phyloP scores from a whole-genome alignment of 2,888 invertebrate genomes.

The Drosophila subquinaria region DNA sequence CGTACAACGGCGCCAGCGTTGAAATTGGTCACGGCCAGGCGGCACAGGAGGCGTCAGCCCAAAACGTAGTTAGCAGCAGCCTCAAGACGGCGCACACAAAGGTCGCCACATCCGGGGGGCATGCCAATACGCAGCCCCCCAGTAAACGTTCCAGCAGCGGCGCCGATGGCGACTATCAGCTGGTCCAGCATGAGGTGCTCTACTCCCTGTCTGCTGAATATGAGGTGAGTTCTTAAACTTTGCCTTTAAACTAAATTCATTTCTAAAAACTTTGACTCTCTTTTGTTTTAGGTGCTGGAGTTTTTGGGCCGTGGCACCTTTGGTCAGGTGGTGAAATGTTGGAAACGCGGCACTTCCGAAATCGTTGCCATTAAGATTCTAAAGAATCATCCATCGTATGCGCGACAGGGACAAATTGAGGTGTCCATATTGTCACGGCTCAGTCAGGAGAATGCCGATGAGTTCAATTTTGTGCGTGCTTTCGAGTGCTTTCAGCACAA shows the following conservation, averaged over 20 bases:
- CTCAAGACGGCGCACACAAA: conserved; percentile 86
- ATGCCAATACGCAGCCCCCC: conserved; percentile 87
- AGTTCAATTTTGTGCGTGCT: conserved; percentile 99
- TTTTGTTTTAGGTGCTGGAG: conserved; percentile 92
- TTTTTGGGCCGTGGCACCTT: conserved; percentile 99
- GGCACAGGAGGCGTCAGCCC: conserved; percentile 39
- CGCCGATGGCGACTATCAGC: conserved; percentile 98
- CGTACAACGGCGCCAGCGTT: conserved; percentile 69
- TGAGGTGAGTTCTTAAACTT: conserved; percentile 83
- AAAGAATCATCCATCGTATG: conserved; percentile 99
- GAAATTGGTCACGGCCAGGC: conserved; percentile 54
- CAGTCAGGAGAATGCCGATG: conserved; percentile 99
- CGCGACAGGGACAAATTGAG: conserved; percentile 99
- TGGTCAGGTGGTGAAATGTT: conserved; percentile 99
- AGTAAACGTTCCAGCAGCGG: conserved; percentile 92
- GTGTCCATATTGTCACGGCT: conserved; percentile 96
- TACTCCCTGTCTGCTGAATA: conserved; percentile 98
- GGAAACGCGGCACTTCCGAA: conserved; percentile 99
- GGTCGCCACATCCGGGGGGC: conserved; percentile 86
- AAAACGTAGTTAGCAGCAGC: conserved; percentile 75
- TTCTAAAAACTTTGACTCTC: neutral
- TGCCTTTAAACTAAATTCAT: neutral
- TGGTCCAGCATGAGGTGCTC: conserved; percentile 99
- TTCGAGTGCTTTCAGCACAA: conserved; percentile 99
- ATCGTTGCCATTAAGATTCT: conserved; percentile 99